A percentile compares a stretch with the other conserved stretches of the same genome.
These are phyloP conservation scores for Leptocoma aspasia DNA, from an alignment of 2,113 vertebrate genomes.

Conservation along the genomic window DNA sequence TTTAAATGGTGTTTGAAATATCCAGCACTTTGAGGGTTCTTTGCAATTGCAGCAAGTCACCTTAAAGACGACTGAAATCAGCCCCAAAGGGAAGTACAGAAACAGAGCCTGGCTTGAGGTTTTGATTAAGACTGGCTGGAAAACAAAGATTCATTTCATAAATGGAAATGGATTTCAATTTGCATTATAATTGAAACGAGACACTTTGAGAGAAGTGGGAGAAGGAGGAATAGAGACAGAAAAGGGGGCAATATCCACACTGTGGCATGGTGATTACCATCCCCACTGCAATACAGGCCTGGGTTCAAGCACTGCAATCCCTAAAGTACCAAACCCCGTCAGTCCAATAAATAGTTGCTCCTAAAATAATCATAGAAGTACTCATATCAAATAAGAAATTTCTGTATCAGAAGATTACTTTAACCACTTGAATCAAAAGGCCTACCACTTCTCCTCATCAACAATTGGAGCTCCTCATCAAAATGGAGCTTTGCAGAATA, in stretches of 20 bases:
- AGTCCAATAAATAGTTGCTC: background rate
- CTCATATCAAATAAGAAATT: background rate
- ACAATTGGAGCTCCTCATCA: background rate
- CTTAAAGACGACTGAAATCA: background rate
- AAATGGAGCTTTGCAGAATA: background rate
- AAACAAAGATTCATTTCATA: slow-evolving; percentile 1
- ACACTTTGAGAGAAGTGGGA: background rate
- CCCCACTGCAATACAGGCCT: background rate
- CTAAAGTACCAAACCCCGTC: background rate
- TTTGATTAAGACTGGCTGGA: background rate
- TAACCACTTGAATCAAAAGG: slow-evolving; percentile 7
- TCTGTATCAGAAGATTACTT: background rate
- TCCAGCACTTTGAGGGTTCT: background rate
- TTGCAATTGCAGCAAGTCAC: background rate
- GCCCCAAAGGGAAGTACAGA: background rate
- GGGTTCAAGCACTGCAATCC: background rate
- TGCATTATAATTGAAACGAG: background rate
- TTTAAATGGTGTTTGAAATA: background rate
- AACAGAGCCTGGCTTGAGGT: background rate
- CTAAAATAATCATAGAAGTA: background rate
- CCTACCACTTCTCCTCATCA: background rate
- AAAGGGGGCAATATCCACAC: background rate
- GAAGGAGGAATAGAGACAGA: background rate
- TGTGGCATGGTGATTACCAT: background rate
- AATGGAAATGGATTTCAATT: background rate